Evolutionary conservation across 2,888 invertebrate genomes (phyloP).

Genomic region (Erannis defoliaria): DNA sequence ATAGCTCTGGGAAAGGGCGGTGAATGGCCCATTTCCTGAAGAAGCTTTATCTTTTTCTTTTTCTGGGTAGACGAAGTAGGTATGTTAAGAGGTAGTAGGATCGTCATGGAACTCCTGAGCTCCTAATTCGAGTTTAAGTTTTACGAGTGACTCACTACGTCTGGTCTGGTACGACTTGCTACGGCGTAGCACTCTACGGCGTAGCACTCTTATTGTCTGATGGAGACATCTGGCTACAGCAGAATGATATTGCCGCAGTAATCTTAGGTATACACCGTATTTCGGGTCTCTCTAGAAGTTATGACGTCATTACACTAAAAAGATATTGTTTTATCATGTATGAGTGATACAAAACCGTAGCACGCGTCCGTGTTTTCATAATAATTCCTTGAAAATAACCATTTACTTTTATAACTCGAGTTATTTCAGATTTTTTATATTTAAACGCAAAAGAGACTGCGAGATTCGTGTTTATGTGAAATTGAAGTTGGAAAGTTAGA

Average conservation of each 20-base stretch:
- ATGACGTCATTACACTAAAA: constrained; percentile 29
- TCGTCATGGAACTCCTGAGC: constrained; percentile 54
- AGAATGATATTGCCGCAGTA: constrained; percentile 23
- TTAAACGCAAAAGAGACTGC: neutral
- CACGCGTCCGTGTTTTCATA: constrained; percentile 9
- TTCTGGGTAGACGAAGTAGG: constrained; percentile 46
- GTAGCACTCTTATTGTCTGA: constrained; percentile 38
- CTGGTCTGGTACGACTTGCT: constrained; percentile 20
- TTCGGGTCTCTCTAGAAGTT: neutral
- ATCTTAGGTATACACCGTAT: constrained; percentile 23
- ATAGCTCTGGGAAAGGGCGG: constrained; percentile 73
- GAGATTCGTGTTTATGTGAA: constrained; percentile 19
- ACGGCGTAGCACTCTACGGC: constrained; percentile 21
- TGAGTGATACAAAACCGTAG: constrained; percentile 13
- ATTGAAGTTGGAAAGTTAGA: constrained; percentile 23
- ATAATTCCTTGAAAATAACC: constrained; percentile 7
- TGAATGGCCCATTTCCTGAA: constrained; percentile 76
- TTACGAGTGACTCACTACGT: constrained; percentile 46
- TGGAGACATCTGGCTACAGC: constrained; percentile 36
- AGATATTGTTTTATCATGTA: constrained; percentile 14
- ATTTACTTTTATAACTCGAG: constrained; percentile 9
- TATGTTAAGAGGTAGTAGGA: constrained; percentile 50
- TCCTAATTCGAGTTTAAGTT: constrained; percentile 63
- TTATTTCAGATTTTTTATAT: neutral
- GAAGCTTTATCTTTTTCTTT: constrained; percentile 73